Evolutionary conservation across 2,888 invertebrate genomes (phyloP), one percentile per base, ranked within the genome.

Genomic region (Trachelus iudaicus): DNA sequence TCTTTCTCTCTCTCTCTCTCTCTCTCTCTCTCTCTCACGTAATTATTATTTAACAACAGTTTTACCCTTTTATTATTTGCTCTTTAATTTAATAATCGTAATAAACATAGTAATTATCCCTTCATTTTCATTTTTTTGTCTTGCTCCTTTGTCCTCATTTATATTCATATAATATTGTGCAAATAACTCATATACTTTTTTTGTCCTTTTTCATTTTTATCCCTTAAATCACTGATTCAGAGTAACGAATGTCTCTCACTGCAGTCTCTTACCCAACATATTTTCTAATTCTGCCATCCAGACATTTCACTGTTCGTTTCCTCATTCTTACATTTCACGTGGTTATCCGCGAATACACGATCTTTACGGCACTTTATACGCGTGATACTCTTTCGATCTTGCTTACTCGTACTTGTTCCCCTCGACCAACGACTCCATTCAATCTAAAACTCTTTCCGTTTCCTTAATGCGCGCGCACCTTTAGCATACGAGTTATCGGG

Each of bases 101-200:
- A 85, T 87, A 87, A 90, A 90, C 87, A 86, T 87, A 88, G 86
- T 90, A 85, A 89, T 87, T 88, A 89, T 77, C 56, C 56, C 23
- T 23, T 56, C 56, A 23, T 56, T 56, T 23, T 23, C 56, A 2
- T 23, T 6, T 23, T 56, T 56, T 56, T 56, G 23, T 56, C 9
- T 56, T 23, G 56, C 56, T 56, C 56, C 56, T 56, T 56, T 56
- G 56, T 56, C 56, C 2, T 56, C 56, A 9, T 6, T 56, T 56
- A 56, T 56, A 23, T 56, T 34, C 87, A 89, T 87, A 87, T 89
- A 90, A 90, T 90, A 89, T 89, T 90, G 90, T 90, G 90, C 90
- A 89, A 90, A 90, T 90, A 89, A 90, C 88, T 86, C 88, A 88
- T 90, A 89, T 87, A 84, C 84, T 73, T 75, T 56, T 40, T 56